Evolutionary conservation across 2,797 vertebrate genomes (phyloP).

Genomic region (Anomalospiza imberbis): DNA sequence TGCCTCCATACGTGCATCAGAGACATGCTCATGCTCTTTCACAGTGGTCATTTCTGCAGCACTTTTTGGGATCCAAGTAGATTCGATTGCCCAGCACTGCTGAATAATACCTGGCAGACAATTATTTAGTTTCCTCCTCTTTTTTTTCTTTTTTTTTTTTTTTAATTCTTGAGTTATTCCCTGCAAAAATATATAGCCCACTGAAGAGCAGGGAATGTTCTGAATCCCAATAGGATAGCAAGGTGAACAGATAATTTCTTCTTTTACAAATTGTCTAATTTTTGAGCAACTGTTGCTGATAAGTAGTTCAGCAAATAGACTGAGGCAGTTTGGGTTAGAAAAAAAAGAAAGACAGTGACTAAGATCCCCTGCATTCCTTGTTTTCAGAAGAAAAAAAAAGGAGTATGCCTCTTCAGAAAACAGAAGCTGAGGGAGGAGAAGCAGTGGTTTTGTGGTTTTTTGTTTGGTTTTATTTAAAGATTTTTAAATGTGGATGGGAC

Average conservation of each 20-base stretch:
- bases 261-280: not conserved
- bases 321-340: not conserved
- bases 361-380: not conserved
- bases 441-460: not conserved
- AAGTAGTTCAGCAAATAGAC: not conserved
- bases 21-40: not conserved
- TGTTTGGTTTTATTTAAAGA: not conserved
- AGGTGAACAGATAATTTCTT: not conserved
- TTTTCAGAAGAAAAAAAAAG: not conserved
- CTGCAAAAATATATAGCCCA: not conserved
- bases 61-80: not conserved
- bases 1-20: fast-evolving
- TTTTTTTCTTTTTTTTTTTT: not conserved
- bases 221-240: not conserved
- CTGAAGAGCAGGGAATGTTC: not conserved
- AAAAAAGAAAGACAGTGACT: not conserved
- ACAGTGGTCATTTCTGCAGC: not conserved
- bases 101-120: not conserved
- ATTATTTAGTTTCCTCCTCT: not conserved
- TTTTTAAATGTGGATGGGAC: not conserved
- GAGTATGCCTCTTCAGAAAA: not conserved
- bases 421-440: not conserved
- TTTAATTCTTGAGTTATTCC: not conserved
- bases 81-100: not conserved
- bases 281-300: conserved; percentile 9